phyloP scores from a whole-genome alignment of 2,888 invertebrate genomes.

The Alviniconcha strummeri region DNA sequence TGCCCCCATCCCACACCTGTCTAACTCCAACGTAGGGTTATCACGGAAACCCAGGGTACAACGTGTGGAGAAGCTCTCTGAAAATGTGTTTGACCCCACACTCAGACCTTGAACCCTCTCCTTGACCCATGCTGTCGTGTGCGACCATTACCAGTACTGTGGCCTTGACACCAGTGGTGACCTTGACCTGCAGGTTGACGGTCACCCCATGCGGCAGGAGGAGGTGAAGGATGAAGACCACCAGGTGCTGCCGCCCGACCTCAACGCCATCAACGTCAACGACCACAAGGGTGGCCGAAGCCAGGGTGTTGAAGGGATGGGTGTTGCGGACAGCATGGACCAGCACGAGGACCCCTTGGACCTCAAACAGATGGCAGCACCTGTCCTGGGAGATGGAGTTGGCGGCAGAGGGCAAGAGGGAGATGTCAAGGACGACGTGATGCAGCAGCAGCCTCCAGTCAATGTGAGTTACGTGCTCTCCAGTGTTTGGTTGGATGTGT shows the following conservation, averaged over 20 bases:
- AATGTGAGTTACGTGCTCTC: neutral
- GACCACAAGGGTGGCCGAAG: neutral
- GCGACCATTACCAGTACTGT: no score
- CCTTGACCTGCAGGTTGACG: slow-evolving; percentile 8
- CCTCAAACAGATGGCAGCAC: slow-evolving; percentile 12
- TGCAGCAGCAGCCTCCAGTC: slow-evolving; percentile 14
- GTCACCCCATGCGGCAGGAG: neutral
- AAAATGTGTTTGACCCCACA: no score
- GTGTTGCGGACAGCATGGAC: neutral
- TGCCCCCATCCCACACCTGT: no score
- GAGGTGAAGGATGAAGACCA: slow-evolving; percentile 20
- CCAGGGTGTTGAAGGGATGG: neutral
- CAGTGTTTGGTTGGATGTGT: neutral
- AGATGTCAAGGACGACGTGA: neutral
- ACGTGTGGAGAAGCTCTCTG: no score
- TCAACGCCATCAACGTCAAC: neutral
- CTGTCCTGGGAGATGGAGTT: neutral
- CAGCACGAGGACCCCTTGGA: slow-evolving; percentile 18
- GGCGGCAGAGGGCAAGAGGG: neutral
- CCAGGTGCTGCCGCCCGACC: slow-evolving; percentile 15
- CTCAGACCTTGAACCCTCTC: no score
- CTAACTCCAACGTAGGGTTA: no score
- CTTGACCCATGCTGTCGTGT: no score
- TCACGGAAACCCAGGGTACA: no score
- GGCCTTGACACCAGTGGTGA: no score